These are phyloP conservation scores for Phasianus colchicus DNA, from an alignment of 2,113 vertebrate species.

Conservation along the genomic window DNA sequence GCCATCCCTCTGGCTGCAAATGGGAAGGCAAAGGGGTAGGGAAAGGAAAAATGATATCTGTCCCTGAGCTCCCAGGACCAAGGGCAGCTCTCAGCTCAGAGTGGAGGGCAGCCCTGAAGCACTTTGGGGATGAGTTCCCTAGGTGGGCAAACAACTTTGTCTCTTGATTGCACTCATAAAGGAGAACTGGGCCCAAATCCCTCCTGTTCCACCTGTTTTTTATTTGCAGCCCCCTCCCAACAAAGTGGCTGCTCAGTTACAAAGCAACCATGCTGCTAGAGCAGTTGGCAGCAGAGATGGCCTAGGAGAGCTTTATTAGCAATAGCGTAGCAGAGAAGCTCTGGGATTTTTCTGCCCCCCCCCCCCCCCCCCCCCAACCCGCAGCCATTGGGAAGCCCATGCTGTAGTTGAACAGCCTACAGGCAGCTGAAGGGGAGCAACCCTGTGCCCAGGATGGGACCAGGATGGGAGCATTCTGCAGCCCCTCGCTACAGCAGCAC, in stretches of 20 bases:
- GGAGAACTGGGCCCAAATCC: constrained; percentile 19
- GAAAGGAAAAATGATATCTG: background rate
- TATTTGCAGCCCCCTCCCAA: background rate
- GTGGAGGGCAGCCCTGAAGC: background rate
- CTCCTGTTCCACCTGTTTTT: background rate
- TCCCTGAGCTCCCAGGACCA: background rate
- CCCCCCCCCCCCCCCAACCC: too few species aligned
- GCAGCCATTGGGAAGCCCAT: background rate
- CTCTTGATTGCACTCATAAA: constrained; percentile 28
- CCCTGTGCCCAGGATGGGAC: accelerated
- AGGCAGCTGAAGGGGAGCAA: background rate
- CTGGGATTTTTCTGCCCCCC: background rate
- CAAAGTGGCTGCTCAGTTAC: constrained; percentile 50
- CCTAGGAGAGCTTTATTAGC: constrained; percentile 7
- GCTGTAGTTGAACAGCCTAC: background rate
- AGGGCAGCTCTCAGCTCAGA: background rate
- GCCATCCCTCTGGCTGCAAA: background rate
- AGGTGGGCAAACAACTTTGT: background rate
- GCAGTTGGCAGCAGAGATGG: background rate
- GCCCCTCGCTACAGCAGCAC: too few species aligned
- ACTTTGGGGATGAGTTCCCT: background rate
- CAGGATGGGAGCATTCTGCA: too few species aligned
- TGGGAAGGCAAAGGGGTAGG: background rate
- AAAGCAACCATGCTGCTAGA: constrained; percentile 22
- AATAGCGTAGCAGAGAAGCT: accelerated